Percentiles rank a stretch among this genome's conserved stretches.
phyloP scores from a whole-genome alignment of 2,113 vertebrate genomes.

The Suncus etruscus region DNA sequence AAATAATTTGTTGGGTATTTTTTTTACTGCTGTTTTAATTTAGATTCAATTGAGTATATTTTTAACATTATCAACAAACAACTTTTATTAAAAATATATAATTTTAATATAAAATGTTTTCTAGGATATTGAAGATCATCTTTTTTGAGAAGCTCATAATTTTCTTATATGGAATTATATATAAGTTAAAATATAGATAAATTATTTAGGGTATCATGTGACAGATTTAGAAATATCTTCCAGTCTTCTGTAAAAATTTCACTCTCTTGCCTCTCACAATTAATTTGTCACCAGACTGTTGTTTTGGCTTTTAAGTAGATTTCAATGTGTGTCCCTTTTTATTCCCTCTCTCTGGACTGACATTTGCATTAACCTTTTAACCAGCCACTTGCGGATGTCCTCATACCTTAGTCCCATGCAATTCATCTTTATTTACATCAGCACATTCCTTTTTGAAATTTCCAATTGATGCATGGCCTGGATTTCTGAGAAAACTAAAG shows the following conservation, averaged over 20 bases:
- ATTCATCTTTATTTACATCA: neutral
- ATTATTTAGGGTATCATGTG: neutral
- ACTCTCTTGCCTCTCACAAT: neutral
- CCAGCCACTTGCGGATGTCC: neutral
- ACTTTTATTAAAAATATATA: slow-evolving; percentile 19
- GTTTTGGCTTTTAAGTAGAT: neutral
- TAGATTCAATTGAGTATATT: neutral
- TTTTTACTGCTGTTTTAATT: slow-evolving; percentile 57
- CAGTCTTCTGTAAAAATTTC: neutral
- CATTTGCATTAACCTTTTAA: neutral
- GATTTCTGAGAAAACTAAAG: neutral
- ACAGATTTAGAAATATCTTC: neutral
- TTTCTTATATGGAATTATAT: neutral
- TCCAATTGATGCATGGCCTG: neutral
- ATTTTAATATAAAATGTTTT: neutral
- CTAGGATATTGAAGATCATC: neutral
- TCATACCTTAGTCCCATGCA: neutral
- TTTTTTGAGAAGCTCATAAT: neutral
- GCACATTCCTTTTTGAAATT: neutral
- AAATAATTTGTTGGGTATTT: neutral
- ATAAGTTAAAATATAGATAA: slow-evolving; percentile 21
- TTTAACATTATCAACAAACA: neutral
- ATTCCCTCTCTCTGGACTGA: neutral
- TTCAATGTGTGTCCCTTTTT: accelerated
- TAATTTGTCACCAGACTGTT: neutral